A percentile compares a stretch with the other conserved stretches of the same genome.
Evolutionary conservation across 2,797 vertebrate species (phyloP).

Genomic region (Myotis vivesi): DNA sequence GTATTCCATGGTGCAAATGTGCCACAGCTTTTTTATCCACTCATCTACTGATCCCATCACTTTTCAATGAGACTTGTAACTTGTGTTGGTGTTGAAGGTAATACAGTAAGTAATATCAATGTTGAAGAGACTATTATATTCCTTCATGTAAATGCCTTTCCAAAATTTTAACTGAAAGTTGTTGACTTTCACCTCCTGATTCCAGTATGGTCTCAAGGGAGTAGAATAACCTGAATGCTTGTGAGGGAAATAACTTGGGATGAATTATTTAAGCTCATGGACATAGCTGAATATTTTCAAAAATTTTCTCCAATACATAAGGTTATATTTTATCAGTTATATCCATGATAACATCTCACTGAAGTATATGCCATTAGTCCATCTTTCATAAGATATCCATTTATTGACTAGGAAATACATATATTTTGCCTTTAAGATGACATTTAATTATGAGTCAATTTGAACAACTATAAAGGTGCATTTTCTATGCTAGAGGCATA

Average conservation of each 20-base stretch:
- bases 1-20: too few relatives aligned
- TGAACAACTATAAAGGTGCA: neutral
- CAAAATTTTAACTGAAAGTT: neutral
- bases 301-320: neutral
- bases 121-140: neutral
- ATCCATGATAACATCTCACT: neutral
- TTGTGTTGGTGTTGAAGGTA: neutral
- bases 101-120: neutral
- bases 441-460: conserved; percentile 1
- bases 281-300: neutral
- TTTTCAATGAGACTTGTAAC: neutral
- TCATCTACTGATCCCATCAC: too few relatives aligned
- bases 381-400: neutral
- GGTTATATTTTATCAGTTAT: conserved; percentile 5
- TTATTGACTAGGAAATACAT: neutral
- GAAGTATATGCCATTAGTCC: neutral
- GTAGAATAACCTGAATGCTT: neutral
- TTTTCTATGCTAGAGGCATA: neutral
- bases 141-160: neutral
- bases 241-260: neutral
- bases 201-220: neutral
- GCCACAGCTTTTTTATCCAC: too few relatives aligned
- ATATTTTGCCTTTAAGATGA: conserved; percentile 1
- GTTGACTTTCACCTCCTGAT: neutral
- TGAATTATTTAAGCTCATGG: neutral